Percentiles rank a stretch among this genome's conserved stretches.
These are phyloP conservation scores for Callinectes sapidus DNA, from an alignment of 2,888 invertebrate species.

Conservation along the genomic window DNA sequence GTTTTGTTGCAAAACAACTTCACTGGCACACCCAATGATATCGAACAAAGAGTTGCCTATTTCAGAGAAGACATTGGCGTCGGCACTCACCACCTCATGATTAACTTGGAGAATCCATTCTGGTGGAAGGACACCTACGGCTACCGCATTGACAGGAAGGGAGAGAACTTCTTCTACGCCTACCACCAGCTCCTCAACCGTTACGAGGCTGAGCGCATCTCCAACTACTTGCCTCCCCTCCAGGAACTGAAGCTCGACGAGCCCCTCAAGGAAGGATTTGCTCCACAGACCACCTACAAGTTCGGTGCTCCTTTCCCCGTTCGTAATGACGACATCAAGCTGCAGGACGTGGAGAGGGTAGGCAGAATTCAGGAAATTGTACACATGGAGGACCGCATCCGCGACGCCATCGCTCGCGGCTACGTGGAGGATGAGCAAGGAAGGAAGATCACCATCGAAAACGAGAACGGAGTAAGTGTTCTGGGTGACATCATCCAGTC, in stretches of 20 bases:
- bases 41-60: conserved; percentile 81
- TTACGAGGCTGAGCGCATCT: conserved; percentile 76
- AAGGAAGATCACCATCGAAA: conserved; percentile 67
- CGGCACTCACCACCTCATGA: conserved; percentile 80
- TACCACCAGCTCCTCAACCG: conserved; percentile 74
- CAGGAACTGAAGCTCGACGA: conserved; percentile 73
- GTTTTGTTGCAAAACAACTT: conserved; percentile 74
- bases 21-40: conserved; percentile 76
- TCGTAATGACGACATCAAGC: conserved; percentile 73
- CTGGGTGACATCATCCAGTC: conserved; percentile 73
- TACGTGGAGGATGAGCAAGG: conserved; percentile 74
- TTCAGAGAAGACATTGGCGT: conserved; percentile 84
- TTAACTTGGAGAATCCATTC: conserved; percentile 66
- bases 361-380: conserved; percentile 73
- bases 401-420: conserved; percentile 80
- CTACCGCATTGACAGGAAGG: conserved; percentile 73
- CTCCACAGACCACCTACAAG: conserved; percentile 81
- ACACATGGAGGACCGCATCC: conserved; percentile 79
- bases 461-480: conserved; percentile 72
- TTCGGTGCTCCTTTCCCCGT: conserved; percentile 79
- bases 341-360: conserved; percentile 73
- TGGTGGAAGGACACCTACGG: conserved; percentile 69
- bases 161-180: conserved; percentile 74
- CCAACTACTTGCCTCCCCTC: conserved; percentile 73
- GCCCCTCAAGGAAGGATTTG: conserved; percentile 77